phyloP scores from a whole-genome alignment of 2,113 vertebrate species.

The Pogona vitticeps region DNA sequence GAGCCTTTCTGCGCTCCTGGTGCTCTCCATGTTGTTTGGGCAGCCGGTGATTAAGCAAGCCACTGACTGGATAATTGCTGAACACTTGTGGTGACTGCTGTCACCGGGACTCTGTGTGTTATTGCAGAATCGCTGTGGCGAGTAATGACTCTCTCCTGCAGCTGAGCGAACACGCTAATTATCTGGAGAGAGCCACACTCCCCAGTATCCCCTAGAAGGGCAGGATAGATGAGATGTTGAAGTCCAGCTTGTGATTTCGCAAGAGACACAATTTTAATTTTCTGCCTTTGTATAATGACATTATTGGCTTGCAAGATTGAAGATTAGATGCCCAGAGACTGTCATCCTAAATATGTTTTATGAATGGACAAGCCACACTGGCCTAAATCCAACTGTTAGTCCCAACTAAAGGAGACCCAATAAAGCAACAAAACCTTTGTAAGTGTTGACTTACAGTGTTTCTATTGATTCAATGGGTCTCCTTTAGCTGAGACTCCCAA shows the following conservation, averaged over 20 bases:
- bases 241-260: not conserved
- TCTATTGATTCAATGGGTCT: too few relatives aligned
- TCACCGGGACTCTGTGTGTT: constrained; percentile 62
- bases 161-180: constrained; percentile 70
- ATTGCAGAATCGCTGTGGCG: constrained; percentile 62
- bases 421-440: too few relatives aligned
- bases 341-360: not conserved
- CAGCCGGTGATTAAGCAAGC: constrained; percentile 62
- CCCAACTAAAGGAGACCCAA: too few relatives aligned
- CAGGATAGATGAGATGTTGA: not conserved
- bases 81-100: constrained; percentile 3
- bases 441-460: too few relatives aligned
- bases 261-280: not conserved
- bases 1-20: not conserved
- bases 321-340: not conserved
- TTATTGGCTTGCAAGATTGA: not conserved
- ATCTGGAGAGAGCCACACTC: constrained; percentile 46
- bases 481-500: too few relatives aligned
- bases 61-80: constrained; percentile 68
- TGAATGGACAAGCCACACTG: too few relatives aligned
- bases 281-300: not conserved
- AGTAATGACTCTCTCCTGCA: constrained; percentile 55
- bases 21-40: not conserved
- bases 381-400: too few relatives aligned
- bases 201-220: not conserved